Evolutionary conservation across 2,888 invertebrate species (phyloP).

Genomic region (Smittia aterrima): DNA sequence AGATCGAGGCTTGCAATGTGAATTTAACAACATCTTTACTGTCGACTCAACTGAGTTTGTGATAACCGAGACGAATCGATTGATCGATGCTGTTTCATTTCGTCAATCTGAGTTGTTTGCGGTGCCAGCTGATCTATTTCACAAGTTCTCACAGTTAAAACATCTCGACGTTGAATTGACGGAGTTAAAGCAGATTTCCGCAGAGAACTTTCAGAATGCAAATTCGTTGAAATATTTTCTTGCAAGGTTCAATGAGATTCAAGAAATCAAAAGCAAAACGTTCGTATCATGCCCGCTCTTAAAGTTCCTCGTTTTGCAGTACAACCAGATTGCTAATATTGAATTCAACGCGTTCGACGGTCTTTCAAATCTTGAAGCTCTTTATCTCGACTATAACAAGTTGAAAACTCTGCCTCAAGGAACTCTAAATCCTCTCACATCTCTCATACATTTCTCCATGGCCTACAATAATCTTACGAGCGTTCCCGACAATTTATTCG

Average conservation of each 20-base stretch:
- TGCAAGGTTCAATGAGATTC: constrained; percentile 24
- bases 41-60: neutral
- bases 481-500: constrained; percentile 19
- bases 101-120: constrained; percentile 20
- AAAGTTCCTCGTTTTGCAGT: constrained; percentile 18
- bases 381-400: constrained; percentile 27
- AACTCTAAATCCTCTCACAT: neutral
- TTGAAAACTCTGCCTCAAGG: neutral
- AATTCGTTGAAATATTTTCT: constrained; percentile 22
- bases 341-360: constrained; percentile 26
- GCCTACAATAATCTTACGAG: constrained; percentile 20
- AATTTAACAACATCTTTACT: constrained; percentile 13
- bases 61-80: neutral
- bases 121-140: constrained; percentile 20
- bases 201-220: constrained; percentile 26
- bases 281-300: neutral
- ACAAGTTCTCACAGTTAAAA: neutral
- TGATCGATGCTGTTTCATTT: constrained; percentile 29
- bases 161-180: constrained; percentile 33
- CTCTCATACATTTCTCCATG: constrained; percentile 26
- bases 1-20: constrained; percentile 24
- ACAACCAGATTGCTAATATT: constrained; percentile 10
- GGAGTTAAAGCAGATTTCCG: neutral
- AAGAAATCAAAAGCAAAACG: neutral
- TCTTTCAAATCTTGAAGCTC: constrained; percentile 17